These are phyloP conservation scores for Linepithema humile DNA, from an alignment of 1,140 invertebrate species.

Conservation along the genomic window DNA sequence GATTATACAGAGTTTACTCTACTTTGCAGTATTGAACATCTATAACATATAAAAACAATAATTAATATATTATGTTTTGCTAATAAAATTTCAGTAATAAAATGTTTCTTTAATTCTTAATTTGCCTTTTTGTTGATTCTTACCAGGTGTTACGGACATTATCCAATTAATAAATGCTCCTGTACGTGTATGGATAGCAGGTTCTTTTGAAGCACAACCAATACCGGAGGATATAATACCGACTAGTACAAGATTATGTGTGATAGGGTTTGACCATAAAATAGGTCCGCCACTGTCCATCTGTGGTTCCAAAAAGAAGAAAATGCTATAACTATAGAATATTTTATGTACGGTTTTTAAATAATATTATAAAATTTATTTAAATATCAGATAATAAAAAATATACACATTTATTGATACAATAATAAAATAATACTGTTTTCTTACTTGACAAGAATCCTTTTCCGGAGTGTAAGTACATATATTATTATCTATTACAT, in stretches of 20 bases:
- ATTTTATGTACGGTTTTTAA: no score
- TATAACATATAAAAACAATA: background rate
- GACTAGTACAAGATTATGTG: slow-evolving; percentile 77
- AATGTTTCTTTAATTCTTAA: background rate
- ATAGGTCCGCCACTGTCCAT: slow-evolving; percentile 89
- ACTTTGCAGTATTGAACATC: background rate
- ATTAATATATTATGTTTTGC: no score
- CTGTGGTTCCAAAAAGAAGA: slow-evolving; percentile 78
- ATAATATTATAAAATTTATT: no score
- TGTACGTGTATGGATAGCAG: slow-evolving; percentile 84
- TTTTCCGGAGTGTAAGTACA: slow-evolving; percentile 83
- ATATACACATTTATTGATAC: no score
- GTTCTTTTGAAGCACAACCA: slow-evolving; percentile 79
- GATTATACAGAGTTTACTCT: no score
- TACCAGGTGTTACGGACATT: slow-evolving; percentile 76
- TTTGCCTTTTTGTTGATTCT: background rate
- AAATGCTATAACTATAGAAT: background rate
- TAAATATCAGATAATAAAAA: background rate
- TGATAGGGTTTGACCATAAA: slow-evolving; percentile 84
- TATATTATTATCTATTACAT: slow-evolving; percentile 82
- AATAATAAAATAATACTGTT: no score
- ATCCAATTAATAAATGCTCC: slow-evolving; percentile 85
- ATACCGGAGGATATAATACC: slow-evolving; percentile 86
- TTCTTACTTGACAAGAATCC: slow-evolving; percentile 74
- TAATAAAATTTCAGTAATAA: no score